Evolutionary conservation across 2,797 vertebrate genomes (phyloP), one percentile per base, ranked within the genome.

Genomic region (Pristis pectinata): DNA sequence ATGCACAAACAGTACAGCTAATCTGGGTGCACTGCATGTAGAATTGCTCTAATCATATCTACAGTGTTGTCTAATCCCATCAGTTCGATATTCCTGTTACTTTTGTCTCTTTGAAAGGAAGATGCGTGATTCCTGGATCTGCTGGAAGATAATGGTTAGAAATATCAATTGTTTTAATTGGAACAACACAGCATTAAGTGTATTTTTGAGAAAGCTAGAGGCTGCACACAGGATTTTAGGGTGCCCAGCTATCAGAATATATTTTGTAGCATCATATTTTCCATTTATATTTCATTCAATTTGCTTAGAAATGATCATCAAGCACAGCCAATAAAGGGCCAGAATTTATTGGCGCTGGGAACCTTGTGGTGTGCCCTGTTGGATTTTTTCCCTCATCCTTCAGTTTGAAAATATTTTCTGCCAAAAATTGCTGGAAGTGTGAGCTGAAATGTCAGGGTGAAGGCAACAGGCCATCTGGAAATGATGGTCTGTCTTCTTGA

Each of bases 11-110:
- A 34, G 53, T 93, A 74, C 92, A 74, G 44, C 70, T 74, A 27
- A 93, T 74, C 70, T 53, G 87, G 61, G 41, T 67, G 59, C 87
- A 67, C 17, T 61, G 37, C 34, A 37, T 67, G 44, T 74, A 30
- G 91, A 93, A 93, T 72, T 93, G 27, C 37, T 30, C 67, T 93
- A 72, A 93, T 93, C 91, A 37, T 72, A 49, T 72, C 93, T 93
- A 72, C 19, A 37, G 64, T 93, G 67, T 93, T 93, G 22, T 70
- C 67, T 72, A 70, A 34, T 70, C 67, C 91, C 41, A 70, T 70
- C 41, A 93, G 44, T 74, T 93, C 70, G 74, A 30, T 72, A 74
- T 93, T 7, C 27, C 10, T 93, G 92, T 53, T 74, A 74, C 30
- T 74, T 93, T 93, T 72, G 37, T 44, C 44, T 49, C 44, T 93